Percentiles rank a stretch among this genome's conserved stretches.
Evolutionary conservation across 2,888 invertebrate genomes (phyloP).

Genomic region (Ptychoptera albimana): DNA sequence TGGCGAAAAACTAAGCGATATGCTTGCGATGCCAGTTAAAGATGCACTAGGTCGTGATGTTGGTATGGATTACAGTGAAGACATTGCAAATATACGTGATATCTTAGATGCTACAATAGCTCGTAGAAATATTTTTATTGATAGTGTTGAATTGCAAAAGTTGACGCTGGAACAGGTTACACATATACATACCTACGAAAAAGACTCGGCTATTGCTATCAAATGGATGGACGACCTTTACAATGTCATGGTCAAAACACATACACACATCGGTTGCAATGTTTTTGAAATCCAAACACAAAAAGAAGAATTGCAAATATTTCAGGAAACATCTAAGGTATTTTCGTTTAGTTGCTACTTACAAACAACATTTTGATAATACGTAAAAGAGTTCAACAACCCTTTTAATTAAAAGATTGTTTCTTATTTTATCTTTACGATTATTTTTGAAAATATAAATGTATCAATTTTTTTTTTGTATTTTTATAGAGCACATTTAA

Average conservation of each 20-base stretch:
- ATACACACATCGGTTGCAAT: constrained; percentile 56
- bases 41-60: constrained; percentile 57
- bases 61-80: constrained; percentile 50
- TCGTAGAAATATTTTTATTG: constrained; percentile 52
- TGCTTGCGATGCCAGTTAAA: constrained; percentile 62
- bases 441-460: background rate
- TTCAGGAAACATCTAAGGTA: constrained; percentile 66
- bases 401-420: no score
- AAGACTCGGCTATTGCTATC: constrained; percentile 57
- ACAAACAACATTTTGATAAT: no score
- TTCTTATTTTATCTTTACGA: background rate
- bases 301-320: constrained; percentile 56
- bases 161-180: constrained; percentile 62
- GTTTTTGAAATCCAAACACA: constrained; percentile 56
- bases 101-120: constrained; percentile 52
- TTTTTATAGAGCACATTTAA: constrained; percentile 54
- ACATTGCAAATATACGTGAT: constrained; percentile 54
- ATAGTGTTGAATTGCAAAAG: constrained; percentile 59
- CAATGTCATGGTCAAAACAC: constrained; percentile 48
- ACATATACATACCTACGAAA: constrained; percentile 59
- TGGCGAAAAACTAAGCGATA: constrained; percentile 61
- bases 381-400: no score
- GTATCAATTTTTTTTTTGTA: constrained; percentile 3
- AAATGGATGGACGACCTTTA: constrained; percentile 63
- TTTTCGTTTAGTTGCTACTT: background rate